Conservation (phyloP, 2,888 invertebrate species). For the Macrophya alboannulata region DNA sequence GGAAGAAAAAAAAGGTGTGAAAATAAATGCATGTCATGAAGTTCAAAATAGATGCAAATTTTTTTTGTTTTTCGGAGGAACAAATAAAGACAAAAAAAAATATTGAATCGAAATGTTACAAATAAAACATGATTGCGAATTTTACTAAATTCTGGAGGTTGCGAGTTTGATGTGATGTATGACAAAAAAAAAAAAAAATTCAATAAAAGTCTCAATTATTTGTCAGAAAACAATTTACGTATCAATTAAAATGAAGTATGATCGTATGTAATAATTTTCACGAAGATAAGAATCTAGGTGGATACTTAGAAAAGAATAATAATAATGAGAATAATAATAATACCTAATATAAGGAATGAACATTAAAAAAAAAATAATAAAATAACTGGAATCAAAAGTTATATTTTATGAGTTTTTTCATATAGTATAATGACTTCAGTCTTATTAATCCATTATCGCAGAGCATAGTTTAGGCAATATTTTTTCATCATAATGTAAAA, state of each 20-base stretch:
- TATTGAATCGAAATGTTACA: neutral
- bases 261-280: neutral
- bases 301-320: neutral
- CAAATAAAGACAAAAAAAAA: neutral
- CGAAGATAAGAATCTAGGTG: neutral
- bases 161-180: neutral
- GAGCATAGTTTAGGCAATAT: neutral
- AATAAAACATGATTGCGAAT: neutral
- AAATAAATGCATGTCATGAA: constrained; percentile 32
- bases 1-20: neutral
- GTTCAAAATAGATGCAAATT: constrained; percentile 23
- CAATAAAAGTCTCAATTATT: neutral
- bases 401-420: neutral
- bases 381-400: neutral
- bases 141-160: neutral
- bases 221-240: neutral
- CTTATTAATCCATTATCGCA: neutral
- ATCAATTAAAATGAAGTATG: neutral
- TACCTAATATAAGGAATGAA: neutral
- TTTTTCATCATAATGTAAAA: constrained; percentile 22
- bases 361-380: neutral
- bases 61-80: neutral
- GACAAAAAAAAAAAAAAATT: neutral
- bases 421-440: neutral
- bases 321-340: neutral